Base-by-base conservation (phyloP, 1,140 invertebrate species). In the Aphaenogaster floridana region DNA sequence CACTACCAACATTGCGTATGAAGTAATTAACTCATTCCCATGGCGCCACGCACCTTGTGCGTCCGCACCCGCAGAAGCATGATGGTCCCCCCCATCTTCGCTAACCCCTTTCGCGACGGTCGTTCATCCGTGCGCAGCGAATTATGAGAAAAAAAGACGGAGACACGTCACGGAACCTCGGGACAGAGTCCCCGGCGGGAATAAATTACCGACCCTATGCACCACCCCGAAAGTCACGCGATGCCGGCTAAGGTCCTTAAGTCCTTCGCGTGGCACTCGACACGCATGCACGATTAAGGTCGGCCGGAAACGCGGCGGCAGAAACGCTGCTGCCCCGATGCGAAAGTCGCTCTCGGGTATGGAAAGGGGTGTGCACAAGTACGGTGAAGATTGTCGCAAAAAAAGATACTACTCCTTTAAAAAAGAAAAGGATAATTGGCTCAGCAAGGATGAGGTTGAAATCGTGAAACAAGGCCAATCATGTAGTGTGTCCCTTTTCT, bases 151-250 rank as follows among this genome's bases (percentile, higher is more conserved):
- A 72, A 69, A 88, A 78, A 68, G 28, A 61, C 78, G 39, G 61
- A 77, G 66, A 89, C 86, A 64, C 64, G 77, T 54, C 54, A 59
- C 54, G 68, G 42, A 80, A 69, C 72, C 48, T 48, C 57, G 50
- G 66, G 57, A 50, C 13, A 39, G 74, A 15, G 66, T 68, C 74
- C n/a, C 71, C 69, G 48, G 74, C 54, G 66, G 52, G 68, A 88
- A 89, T 89, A 89, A 89, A 89, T 89, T 86, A 77, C 39, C n/a
- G 28, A 17, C n/a, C 57, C 69, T 61, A n/a, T 36, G 72, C 28
- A 63, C 54, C 45, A 74, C 54, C 69, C 80, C 54, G 69, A 84
- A 84, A 84, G 80, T 84, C 80, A 84, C 80, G 80, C 80, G 80
- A 83, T 83, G 42, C 80, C 54, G 39, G 45, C 66, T 59, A 59